phyloP scores from a whole-genome alignment of 2,113 vertebrate genomes.

The Ellobius talpinus region DNA sequence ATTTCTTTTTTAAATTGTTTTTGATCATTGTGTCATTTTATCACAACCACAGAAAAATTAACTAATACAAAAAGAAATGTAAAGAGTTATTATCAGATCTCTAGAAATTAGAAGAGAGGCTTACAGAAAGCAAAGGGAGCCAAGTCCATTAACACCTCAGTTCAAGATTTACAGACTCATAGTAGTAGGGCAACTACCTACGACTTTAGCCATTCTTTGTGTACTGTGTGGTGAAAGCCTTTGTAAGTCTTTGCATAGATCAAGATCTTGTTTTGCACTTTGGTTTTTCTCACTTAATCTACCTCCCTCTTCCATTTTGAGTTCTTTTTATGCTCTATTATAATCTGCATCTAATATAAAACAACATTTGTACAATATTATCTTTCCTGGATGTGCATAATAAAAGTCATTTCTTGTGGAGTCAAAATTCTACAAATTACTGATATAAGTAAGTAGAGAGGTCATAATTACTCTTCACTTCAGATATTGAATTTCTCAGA shows the following conservation, averaged over 20 bases:
- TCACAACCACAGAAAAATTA: neutral
- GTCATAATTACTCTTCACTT: neutral
- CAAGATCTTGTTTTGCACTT: neutral
- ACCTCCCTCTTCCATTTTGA: neutral
- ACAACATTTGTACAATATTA: neutral
- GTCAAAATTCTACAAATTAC: neutral
- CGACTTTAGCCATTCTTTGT: neutral
- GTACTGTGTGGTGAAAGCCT: fast-evolving
- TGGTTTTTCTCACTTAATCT: neutral
- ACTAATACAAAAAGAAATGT: neutral
- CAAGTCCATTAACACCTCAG: neutral
- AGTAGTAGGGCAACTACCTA: neutral
- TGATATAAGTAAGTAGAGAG: neutral
- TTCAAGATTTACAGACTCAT: neutral
- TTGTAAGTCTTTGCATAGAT: too few relatives aligned
- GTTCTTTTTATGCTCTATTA: neutral
- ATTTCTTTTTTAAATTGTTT: neutral
- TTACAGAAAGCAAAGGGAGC: neutral
- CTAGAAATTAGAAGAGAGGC: neutral
- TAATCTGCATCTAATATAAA: neutral
- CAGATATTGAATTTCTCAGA: neutral
- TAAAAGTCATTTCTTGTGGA: neutral
- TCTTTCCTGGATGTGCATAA: neutral
- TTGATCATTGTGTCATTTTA: neutral
- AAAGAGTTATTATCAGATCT: neutral